Conservation (phyloP, 2,888 invertebrate genomes). For the Ceramica pisi region DNA sequence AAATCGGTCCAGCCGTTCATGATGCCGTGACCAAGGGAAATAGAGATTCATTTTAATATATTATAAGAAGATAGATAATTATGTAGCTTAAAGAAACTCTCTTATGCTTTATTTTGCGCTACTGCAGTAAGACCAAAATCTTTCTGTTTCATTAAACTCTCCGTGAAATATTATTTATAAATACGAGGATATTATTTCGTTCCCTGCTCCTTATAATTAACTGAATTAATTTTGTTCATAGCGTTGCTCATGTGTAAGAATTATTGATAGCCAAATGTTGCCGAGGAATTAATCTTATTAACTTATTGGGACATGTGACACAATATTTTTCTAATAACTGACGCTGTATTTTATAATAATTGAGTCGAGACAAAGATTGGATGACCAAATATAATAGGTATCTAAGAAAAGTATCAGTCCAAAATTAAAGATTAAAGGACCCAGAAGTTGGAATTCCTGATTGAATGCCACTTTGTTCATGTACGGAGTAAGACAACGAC, state of each 20-base stretch:
- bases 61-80: no score
- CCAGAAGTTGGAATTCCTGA: no score
- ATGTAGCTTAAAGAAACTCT: not conserved
- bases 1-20: no score
- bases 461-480: no score
- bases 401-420: accelerated
- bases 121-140: not conserved
- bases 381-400: not conserved
- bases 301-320: not conserved
- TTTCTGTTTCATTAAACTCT: slow-evolving; percentile 10
- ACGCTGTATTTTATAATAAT: not conserved
- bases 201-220: slow-evolving; percentile 19
- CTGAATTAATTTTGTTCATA: slow-evolving; percentile 23
- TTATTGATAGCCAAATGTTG: slow-evolving; percentile 24
- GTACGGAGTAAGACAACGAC: no score
- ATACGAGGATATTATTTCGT: slow-evolving; percentile 6
- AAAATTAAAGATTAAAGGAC: not conserved
- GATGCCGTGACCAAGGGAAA: no score
- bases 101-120: not conserved
- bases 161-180: slow-evolving; percentile 17
- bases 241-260: slow-evolving; percentile 1
- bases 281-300: slow-evolving; percentile 2
- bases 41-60: no score
- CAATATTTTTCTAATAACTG: not conserved
- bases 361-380: not conserved